Evolutionary conservation across 2,888 invertebrate genomes (phyloP).

Genomic region (Agonopterix alstromeriana): DNA sequence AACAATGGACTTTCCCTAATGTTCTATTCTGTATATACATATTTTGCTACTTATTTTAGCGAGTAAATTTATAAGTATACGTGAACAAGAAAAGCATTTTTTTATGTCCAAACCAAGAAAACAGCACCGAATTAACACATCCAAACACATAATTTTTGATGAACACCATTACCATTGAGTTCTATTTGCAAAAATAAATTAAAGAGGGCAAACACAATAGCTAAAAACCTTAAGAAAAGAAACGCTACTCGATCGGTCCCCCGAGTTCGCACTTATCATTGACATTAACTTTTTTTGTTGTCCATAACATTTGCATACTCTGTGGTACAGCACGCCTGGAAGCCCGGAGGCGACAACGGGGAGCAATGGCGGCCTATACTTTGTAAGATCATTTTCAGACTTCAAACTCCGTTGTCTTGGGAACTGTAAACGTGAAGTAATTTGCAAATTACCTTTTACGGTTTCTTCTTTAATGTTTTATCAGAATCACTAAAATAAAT

Average conservation of each 20-base stretch:
- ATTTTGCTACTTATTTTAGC: too few species aligned
- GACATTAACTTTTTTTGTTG: conserved; percentile 75
- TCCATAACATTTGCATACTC: conserved; percentile 75
- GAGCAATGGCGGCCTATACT: conserved; percentile 56
- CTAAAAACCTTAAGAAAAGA: conserved; percentile 35
- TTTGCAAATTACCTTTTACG: conserved; percentile 52
- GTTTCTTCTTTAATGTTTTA: neutral
- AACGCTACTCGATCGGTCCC: conserved; percentile 53
- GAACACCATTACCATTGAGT: neutral
- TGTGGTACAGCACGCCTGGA: conserved; percentile 54
- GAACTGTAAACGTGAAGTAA: conserved; percentile 47
- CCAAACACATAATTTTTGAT: too few species aligned
- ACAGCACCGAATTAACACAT: too few species aligned
- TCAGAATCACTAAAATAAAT: too few species aligned
- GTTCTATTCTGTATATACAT: too few species aligned
- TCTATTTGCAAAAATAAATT: conserved; percentile 39
- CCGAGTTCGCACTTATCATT: conserved; percentile 67
- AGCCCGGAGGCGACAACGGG: conserved; percentile 41
- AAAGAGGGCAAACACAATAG: conserved; percentile 49
- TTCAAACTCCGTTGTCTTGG: conserved; percentile 48
- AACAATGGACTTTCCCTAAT: too few species aligned
- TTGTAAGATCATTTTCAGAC: conserved; percentile 74
- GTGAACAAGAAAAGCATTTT: too few species aligned
- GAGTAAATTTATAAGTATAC: too few species aligned
- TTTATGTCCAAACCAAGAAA: too few species aligned